Conservation (phyloP, 30 jellyfish, hydroid and myxozoan genomes). For the Aurelia aurita complex sp. Pacific region DNA sequence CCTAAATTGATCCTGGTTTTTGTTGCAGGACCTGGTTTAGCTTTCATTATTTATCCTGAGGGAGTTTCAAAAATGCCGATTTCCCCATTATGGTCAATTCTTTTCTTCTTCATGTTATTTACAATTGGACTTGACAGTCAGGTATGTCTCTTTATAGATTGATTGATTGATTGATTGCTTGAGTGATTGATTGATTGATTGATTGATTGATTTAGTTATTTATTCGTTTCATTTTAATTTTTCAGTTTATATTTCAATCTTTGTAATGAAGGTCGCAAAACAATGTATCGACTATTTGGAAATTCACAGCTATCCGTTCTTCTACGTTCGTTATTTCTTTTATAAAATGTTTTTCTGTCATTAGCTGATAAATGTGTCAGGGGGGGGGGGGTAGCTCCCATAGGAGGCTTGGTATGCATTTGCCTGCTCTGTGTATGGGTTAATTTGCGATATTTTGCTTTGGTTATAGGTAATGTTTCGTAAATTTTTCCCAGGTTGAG, state of each 20-base stretch:
- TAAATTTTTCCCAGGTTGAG: too few species aligned
- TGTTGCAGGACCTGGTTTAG: constrained; percentile 83
- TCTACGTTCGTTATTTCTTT: too few species aligned
- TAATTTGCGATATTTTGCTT: too few species aligned
- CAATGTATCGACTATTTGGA: neutral
- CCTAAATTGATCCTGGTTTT: neutral
- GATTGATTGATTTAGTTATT: neutral
- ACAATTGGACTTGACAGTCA: constrained; percentile 94
- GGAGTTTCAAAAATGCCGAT: constrained; percentile 89
- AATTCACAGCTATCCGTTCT: neutral
- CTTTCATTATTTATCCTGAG: constrained; percentile 90
- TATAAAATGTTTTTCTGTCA: too few species aligned
- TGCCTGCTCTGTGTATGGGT: too few species aligned
- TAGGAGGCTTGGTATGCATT: too few species aligned
- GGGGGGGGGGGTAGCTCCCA: too few species aligned
- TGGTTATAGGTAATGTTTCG: too few species aligned
- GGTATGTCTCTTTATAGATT: constrained; percentile 24
- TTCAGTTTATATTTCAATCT: neutral
- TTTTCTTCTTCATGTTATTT: constrained; percentile 89
- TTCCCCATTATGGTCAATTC: constrained; percentile 79
- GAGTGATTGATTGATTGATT: neutral
- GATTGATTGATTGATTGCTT: too few species aligned
- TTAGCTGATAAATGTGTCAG: too few species aligned
- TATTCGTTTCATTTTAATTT: neutral
- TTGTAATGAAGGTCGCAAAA: neutral